phyloP scores from a whole-genome alignment of 2,113 vertebrate genomes.

The Chrysemys picta region DNA sequence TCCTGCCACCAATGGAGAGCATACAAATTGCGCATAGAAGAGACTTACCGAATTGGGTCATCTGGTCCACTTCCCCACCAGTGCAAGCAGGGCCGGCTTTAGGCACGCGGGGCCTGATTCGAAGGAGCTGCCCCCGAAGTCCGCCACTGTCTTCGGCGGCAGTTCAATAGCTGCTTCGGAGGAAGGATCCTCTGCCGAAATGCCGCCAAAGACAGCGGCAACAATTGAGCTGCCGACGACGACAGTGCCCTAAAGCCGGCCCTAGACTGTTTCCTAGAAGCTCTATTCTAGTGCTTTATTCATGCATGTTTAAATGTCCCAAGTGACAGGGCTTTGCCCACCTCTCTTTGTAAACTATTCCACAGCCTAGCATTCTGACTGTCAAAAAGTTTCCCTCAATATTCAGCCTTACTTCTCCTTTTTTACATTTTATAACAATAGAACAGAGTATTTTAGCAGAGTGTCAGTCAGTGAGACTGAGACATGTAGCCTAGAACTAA shows the following conservation, averaged over 20 bases:
- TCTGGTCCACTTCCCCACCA: background rate
- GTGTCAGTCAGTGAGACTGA: background rate
- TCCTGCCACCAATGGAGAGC: background rate
- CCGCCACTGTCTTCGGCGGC: no score
- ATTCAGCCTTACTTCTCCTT: background rate
- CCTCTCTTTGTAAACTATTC: background rate
- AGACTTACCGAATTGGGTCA: background rate
- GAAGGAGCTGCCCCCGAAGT: no score
- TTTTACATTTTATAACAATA: slow-evolving; percentile 33
- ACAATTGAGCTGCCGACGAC: no score
- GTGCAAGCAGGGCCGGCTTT: background rate
- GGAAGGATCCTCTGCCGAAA: no score
- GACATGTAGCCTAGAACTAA: background rate
- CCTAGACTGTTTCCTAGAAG: background rate
- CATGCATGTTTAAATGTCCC: slow-evolving; percentile 12
- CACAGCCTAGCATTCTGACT: background rate
- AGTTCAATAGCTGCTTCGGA: no score
- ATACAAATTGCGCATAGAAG: background rate
- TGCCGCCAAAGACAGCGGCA: no score
- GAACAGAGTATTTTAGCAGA: background rate
- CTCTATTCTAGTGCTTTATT: slow-evolving; percentile 9
- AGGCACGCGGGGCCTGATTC: no score
- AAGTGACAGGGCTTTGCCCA: background rate
- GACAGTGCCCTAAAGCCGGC: no score
- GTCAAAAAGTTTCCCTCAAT: slow-evolving; percentile 2